Conservation (phyloP, 2,113 vertebrate species). For the Pygoscelis adeliae region DNA sequence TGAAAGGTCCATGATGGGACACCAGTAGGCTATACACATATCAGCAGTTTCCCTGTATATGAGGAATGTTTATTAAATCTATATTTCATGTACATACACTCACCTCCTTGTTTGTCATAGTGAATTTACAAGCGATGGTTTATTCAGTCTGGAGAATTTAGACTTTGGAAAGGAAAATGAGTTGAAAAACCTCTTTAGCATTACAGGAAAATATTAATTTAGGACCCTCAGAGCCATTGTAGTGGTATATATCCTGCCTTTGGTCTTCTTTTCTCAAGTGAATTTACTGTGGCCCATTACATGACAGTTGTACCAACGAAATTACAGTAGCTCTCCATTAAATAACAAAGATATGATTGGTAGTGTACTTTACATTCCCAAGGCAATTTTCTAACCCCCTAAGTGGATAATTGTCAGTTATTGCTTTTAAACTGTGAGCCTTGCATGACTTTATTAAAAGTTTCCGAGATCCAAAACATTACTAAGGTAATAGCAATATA, state of each 20-base stretch:
- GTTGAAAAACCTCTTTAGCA: slow-evolving; percentile 35
- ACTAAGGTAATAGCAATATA: neutral
- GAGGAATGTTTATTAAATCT: slow-evolving; percentile 58
- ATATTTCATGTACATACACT: slow-evolving; percentile 49
- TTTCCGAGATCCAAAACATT: slow-evolving; percentile 28
- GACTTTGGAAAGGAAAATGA: slow-evolving; percentile 41
- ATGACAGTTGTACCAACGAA: slow-evolving; percentile 58
- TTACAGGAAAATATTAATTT: slow-evolving; percentile 48
- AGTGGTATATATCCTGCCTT: slow-evolving; percentile 34
- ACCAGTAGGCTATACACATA: neutral
- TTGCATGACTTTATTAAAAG: slow-evolving; percentile 57
- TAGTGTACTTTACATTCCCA: slow-evolving; percentile 63
- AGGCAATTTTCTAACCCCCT: slow-evolving; percentile 67
- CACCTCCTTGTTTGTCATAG: neutral
- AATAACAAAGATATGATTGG: slow-evolving; percentile 72
- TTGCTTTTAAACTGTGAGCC: slow-evolving; percentile 58
- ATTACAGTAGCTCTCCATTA: slow-evolving; percentile 68
- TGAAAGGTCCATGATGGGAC: neutral
- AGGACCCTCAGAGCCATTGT: neutral
- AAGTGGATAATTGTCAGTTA: slow-evolving; percentile 76
- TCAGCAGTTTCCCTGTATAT: neutral
- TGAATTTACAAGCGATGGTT: slow-evolving; percentile 16
- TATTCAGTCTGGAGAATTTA: slow-evolving; percentile 42
- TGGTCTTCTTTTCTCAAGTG: slow-evolving; percentile 25
- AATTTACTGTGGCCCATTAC: slow-evolving; percentile 61